Percentiles rank a stretch among this genome's conserved stretches.
phyloP scores from a whole-genome alignment of 2,113 vertebrate genomes.

The Elgaria multicarinata region DNA sequence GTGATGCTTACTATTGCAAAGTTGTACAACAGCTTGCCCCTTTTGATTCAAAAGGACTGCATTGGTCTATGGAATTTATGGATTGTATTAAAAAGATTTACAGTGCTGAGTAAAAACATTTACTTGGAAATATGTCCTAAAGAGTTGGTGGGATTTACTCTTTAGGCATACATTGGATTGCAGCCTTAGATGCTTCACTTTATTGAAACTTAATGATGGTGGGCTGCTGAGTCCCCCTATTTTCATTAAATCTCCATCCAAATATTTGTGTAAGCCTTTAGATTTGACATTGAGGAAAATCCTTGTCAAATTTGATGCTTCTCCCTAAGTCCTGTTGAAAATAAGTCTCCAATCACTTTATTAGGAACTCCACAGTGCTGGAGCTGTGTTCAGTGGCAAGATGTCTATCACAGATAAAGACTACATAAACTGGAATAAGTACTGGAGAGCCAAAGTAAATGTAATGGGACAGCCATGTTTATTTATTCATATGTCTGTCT shows the following conservation, averaged over 20 bases:
- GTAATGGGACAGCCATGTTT: not conserved
- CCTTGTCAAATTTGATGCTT: conserved; percentile 1
- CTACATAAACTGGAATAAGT: not conserved
- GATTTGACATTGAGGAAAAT: not conserved
- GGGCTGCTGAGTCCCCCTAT: not conserved
- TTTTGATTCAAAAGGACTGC: not conserved
- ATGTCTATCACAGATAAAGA: not conserved
- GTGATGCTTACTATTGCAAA: not conserved
- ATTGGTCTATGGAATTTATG: not conserved
- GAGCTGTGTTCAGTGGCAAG: not conserved
- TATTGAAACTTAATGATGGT: not conserved
- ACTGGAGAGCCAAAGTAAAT: not conserved
- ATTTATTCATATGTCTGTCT: not conserved
- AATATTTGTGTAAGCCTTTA: not conserved
- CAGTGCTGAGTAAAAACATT: not conserved
- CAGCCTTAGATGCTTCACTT: not conserved
- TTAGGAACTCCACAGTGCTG: not conserved
- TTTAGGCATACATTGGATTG: not conserved
- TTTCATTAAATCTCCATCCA: not conserved
- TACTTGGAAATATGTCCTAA: not conserved
- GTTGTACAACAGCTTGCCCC: not conserved
- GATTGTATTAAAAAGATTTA: not conserved
- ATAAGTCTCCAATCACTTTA: not conserved
- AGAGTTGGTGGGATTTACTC: not conserved
- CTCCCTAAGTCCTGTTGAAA: not conserved